phyloP scores from a whole-genome alignment of 1,140 invertebrate genomes.

The Cydia splendana region DNA sequence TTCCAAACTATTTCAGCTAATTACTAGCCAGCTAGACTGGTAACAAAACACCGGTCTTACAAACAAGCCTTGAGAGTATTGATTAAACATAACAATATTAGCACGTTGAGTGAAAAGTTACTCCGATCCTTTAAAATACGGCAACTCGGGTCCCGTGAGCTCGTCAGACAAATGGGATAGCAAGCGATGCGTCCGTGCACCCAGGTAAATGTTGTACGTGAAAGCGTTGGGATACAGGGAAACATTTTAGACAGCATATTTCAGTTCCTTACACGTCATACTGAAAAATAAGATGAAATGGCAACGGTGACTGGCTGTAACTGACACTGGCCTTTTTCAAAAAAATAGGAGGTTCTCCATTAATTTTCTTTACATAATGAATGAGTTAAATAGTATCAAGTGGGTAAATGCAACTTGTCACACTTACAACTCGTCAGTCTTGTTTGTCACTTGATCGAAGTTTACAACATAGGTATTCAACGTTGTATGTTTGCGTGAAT shows the following conservation, averaged over 20 bases:
- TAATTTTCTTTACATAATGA: too few relatives aligned
- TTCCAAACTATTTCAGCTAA: constrained; percentile 13
- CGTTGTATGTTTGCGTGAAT: too few relatives aligned
- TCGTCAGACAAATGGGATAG: constrained; percentile 65
- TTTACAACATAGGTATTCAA: too few relatives aligned
- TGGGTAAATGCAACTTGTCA: too few relatives aligned
- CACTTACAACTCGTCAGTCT: too few relatives aligned
- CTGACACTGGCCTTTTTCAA: too few relatives aligned
- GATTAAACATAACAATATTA: constrained; percentile 33
- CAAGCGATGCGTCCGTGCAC: constrained; percentile 47
- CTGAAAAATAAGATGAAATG: too few relatives aligned
- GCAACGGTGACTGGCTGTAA: too few relatives aligned
- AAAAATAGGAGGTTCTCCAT: too few relatives aligned
- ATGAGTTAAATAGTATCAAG: too few relatives aligned
- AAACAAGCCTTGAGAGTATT: constrained; percentile 27
- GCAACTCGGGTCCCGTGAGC: constrained; percentile 39
- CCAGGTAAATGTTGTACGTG: constrained; percentile 49
- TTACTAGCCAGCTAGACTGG: constrained; percentile 22
- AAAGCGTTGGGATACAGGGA: not conserved
- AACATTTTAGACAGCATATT: not conserved
- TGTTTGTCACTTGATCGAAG: too few relatives aligned
- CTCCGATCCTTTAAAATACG: constrained; percentile 40
- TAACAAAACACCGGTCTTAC: constrained; percentile 23
- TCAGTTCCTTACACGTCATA: not conserved
- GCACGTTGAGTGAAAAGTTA: constrained; percentile 57